A percentile compares a stretch with the other conserved stretches of the same genome.
These are phyloP conservation scores for Mythimna pallens DNA, from an alignment of 2,888 invertebrate genomes.

Conservation along the genomic window DNA sequence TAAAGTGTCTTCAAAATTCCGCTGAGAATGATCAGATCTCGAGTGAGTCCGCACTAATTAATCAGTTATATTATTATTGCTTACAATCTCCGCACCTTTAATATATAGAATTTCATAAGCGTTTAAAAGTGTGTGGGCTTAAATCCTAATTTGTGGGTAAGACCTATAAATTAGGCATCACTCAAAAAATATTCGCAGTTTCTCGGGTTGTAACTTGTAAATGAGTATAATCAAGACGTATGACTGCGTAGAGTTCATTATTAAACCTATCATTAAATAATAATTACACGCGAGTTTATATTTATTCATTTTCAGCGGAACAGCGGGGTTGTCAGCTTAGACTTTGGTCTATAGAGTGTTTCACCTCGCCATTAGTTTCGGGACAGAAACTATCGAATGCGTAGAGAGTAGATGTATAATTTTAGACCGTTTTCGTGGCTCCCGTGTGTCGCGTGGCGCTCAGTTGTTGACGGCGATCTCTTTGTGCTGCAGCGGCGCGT, in stretches of 20 bases:
- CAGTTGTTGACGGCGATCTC: slow-evolving; percentile 78
- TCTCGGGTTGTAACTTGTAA: slow-evolving; percentile 23
- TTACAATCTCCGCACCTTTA: slow-evolving; percentile 45
- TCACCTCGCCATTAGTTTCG: slow-evolving; percentile 41
- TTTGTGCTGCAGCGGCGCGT: slow-evolving; percentile 70
- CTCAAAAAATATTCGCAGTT: slow-evolving; percentile 22
- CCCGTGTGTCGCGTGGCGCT: slow-evolving; percentile 46
- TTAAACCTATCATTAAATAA: slow-evolving; percentile 38
- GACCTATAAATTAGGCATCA: slow-evolving; percentile 1
- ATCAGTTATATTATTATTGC: slow-evolving; percentile 60
- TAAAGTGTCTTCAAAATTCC: slow-evolving; percentile 46
- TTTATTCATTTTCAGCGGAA: slow-evolving; percentile 60
- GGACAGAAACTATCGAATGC: slow-evolving; percentile 38
- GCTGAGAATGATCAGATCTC: slow-evolving; percentile 51
- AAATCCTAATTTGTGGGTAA: slow-evolving; percentile 46
- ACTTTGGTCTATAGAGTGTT: slow-evolving; percentile 55
- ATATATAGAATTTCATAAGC: slow-evolving; percentile 36
- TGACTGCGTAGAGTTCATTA: slow-evolving; percentile 35
- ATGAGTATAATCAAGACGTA: slow-evolving; percentile 35
- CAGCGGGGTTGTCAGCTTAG: slow-evolving; percentile 52
- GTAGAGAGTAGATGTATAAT: slow-evolving; percentile 47
- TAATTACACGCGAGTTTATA: slow-evolving; percentile 15
- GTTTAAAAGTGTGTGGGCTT: slow-evolving; percentile 40
- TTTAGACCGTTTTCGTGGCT: slow-evolving; percentile 59
- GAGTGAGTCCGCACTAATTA: slow-evolving; percentile 21